Evolutionary conservation across 2,888 invertebrate genomes (phyloP), one percentile per base, ranked within the genome.

Genomic region (Heliothis peltigera): DNA sequence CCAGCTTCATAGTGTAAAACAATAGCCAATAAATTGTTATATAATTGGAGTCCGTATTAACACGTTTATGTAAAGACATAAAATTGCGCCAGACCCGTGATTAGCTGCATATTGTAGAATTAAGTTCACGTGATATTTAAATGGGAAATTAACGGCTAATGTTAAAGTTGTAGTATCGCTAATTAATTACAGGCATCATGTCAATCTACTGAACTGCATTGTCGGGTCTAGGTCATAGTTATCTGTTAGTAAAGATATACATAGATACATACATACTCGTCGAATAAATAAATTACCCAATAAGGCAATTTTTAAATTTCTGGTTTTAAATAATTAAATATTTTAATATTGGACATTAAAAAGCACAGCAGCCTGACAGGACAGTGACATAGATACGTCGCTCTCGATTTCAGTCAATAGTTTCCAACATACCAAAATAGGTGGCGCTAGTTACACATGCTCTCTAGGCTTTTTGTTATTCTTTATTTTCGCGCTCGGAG

Each of bases 361-460:
- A n/a, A 25, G n/a, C 52, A 42, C 25, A 22, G 5, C 28, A 58
- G 65, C 35, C 57, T 8, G 17, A 43, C 4, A 35, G 59, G 49
- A 59, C 61, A 61, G 1, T 48, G 51, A 32, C 61, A 43, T 53
- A 22, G 12, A 21, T 47, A 15, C 17, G 32, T 49, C 32, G 70
- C 67, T 67, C 70, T 68, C 67, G 19, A 35, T 68, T 70, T 68
- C 70, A 51, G 44, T 18, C 1, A 63, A 63, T 63, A 70, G 54
- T 54, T 54, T 8, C 10, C 10, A 15, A 10, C 22, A 6, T 39
- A 54, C 39, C 21, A 22, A 51, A 39, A 42, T 51, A 68, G 63
- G 22, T 63, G 64, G 49, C 70, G 63, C 19, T 63, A 51, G 49
- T 17, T 32, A 19, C 7, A 2, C 28, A 19, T 22, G 39, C 1